Conservation (phyloP, 2,888 invertebrate genomes). For the Incurvaria masculella region DNA sequence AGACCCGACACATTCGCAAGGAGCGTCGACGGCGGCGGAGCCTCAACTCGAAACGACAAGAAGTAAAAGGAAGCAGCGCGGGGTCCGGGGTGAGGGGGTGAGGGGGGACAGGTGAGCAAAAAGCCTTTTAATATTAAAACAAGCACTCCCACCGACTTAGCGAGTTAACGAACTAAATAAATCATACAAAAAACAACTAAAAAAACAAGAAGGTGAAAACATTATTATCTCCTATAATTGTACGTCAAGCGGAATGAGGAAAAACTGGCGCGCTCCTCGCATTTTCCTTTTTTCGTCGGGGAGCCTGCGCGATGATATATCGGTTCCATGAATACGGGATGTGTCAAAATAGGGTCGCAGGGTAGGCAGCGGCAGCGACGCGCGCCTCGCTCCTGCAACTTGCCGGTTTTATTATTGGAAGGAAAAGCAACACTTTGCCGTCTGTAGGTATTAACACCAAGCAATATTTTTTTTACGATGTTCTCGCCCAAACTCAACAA, state of each 20-base stretch:
- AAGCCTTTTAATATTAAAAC: not conserved
- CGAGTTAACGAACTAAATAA: constrained; percentile 36
- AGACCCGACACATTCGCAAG: too few relatives aligned
- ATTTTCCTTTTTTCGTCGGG: constrained; percentile 22
- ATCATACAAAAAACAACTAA: constrained; percentile 50
- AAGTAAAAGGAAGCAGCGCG: not conserved
- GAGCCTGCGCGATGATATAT: constrained; percentile 39
- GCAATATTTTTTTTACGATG: too few relatives aligned
- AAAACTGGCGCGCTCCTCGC: constrained; percentile 27
- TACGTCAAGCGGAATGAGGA: constrained; percentile 44
- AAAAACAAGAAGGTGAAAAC: constrained; percentile 49
- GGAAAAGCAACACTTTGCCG: too few relatives aligned
- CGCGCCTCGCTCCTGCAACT: too few relatives aligned
- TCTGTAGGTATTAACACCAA: too few relatives aligned
- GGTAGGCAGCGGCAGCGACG: not conserved
- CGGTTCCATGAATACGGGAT: constrained; percentile 51
- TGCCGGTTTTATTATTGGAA: too few relatives aligned
- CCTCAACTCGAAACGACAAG: not conserved
- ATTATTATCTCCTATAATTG: constrained; percentile 57
- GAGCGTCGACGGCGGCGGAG: not conserved
- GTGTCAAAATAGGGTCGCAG: constrained; percentile 19
- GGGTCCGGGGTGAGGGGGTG: not conserved
- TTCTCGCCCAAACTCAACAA: too few relatives aligned
- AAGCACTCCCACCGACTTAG: not conserved
- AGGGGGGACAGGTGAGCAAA: not conserved